Base-by-base conservation (phyloP, 2,888 invertebrate species). In the Drosophila nr. medialis region DNA sequence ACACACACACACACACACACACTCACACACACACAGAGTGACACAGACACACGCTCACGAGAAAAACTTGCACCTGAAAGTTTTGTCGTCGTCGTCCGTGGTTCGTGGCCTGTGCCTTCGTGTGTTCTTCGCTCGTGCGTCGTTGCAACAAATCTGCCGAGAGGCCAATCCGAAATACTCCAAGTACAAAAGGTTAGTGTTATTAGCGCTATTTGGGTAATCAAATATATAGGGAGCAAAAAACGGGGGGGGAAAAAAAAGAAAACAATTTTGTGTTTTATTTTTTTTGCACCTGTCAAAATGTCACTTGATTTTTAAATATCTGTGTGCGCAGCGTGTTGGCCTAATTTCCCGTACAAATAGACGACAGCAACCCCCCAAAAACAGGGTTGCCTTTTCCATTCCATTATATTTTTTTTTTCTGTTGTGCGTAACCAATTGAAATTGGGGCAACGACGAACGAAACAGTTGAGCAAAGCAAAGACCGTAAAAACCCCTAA, bases 21-120 rank as follows among this genome's bases (percentile, higher is more conserved):
- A 34, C 36, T 59, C n/a, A 66, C 67, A 55, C 64, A 42, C 50
- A 80, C 72, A 66, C 75, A 69, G 10, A n/a, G 38, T 18, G n/a
- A 8, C 62, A 78, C 72, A 66, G 72, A 71, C 62, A 67, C 67
- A 62, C 30, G 64, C 60, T 59, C 42, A 62, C 73, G 80, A 69
- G 81, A 88, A 89, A 87, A 85, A 89, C 90, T 85, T 85, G 85
- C 85, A 85, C 85, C 85, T 85, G 90, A 89, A 85, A 86, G 88
- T 89, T 88, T 66, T 69, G 56, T 38, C 64, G 68, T 50, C 38
- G 61, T 75, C 49, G 67, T 64, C 72, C 62, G 74, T 36, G 49
- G 27, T 32, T 32, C 65, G 77, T 80, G 59, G 42, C 18, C 34
- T 58, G 76, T 50, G 50, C 50, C 65, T 83, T 83, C 88, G 88